phyloP scores from a whole-genome alignment of 2,797 vertebrate species.

The Parambassis ranga region DNA sequence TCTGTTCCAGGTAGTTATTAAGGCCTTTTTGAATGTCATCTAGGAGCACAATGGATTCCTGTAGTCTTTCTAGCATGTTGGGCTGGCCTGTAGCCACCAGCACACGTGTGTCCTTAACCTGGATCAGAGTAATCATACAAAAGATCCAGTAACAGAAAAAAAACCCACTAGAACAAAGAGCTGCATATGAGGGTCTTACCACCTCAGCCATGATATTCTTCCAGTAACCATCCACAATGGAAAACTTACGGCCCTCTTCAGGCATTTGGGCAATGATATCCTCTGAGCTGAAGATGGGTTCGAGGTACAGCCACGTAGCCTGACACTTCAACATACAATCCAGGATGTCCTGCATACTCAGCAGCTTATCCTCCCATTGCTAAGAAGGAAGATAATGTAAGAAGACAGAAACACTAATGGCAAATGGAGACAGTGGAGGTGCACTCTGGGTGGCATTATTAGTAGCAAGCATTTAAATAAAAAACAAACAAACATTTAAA shows the following conservation, averaged over 20 bases:
- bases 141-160: not conserved
- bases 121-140: constrained; percentile 16
- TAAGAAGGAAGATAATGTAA: constrained; percentile 45
- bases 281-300: constrained; percentile 94
- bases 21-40: constrained; percentile 92
- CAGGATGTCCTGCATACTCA: constrained; percentile 87
- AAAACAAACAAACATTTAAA: not conserved
- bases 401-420: not conserved
- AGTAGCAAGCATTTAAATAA: not conserved
- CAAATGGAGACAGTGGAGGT: too few species aligned
- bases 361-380: constrained; percentile 91
- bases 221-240: constrained; percentile 86
- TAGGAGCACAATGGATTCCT: constrained; percentile 85
- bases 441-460: too few species aligned
- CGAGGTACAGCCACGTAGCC: constrained; percentile 90
- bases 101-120: constrained; percentile 87
- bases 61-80: constrained; percentile 86
- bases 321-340: constrained; percentile 91
- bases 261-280: constrained; percentile 95
- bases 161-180: not conserved
- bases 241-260: constrained; percentile 90
- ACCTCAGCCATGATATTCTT: constrained; percentile 85
- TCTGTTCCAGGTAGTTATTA: constrained; percentile 91
- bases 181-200: constrained; percentile 69
- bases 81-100: constrained; percentile 87